phyloP scores from a whole-genome alignment of 2,797 vertebrate genomes.

The Halcyon leucocephala region DNA sequence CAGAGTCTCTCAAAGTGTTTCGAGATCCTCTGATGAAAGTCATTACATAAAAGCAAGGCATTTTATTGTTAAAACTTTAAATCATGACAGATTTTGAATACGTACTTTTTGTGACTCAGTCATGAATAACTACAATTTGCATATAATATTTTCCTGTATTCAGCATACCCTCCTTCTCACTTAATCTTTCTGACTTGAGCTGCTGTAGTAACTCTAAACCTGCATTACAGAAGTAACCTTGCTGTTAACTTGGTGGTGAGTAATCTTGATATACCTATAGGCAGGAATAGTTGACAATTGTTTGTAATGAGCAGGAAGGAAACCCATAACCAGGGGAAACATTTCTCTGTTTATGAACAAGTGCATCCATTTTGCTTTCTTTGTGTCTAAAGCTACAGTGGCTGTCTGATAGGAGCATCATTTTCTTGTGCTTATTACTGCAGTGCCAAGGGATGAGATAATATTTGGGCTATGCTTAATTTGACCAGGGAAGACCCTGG shows the following conservation, averaged over 20 bases:
- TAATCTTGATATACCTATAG: neutral
- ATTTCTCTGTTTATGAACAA: neutral
- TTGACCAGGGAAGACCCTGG: neutral
- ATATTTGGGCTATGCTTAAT: neutral
- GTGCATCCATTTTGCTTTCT: neutral
- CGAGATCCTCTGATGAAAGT: neutral
- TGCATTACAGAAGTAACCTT: slow-evolving; percentile 25
- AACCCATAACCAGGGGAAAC: neutral
- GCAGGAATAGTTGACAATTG: neutral
- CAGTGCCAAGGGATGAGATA: neutral
- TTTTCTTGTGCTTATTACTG: neutral
- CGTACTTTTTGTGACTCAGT: slow-evolving; percentile 31
- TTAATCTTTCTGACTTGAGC: slow-evolving; percentile 6
- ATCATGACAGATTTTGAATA: slow-evolving; percentile 46
- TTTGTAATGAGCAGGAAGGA: neutral
- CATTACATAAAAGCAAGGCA: slow-evolving; percentile 46
- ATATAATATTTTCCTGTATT: slow-evolving; percentile 30
- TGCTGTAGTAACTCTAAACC: neutral
- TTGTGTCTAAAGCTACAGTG: neutral
- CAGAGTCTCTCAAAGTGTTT: neutral
- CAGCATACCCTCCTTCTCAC: neutral
- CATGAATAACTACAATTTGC: slow-evolving; percentile 42
- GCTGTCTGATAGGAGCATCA: neutral
- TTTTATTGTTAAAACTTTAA: slow-evolving; percentile 46
- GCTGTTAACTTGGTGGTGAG: neutral